Evolutionary conservation across 2,797 vertebrate species (phyloP).

Genomic region (Holocentrus rufus): DNA sequence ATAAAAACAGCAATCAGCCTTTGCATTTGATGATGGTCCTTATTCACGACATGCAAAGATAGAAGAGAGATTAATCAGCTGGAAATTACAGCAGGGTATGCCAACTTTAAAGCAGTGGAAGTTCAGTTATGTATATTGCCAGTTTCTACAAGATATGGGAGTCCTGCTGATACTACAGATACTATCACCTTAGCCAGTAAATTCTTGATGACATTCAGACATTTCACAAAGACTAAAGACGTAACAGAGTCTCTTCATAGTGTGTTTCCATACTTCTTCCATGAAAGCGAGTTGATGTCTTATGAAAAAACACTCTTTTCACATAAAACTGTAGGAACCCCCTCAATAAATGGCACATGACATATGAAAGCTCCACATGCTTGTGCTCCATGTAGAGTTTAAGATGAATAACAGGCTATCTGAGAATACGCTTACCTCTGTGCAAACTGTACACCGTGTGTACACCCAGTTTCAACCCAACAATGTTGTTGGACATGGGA

Average conservation of each 20-base stretch:
- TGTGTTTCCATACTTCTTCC: background rate
- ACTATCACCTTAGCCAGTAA: background rate
- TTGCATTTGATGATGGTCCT: background rate
- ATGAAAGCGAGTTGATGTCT: background rate
- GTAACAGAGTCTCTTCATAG: background rate
- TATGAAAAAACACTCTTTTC: background rate
- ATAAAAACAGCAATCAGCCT: slow-evolving; percentile 25
- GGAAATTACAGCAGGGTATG: slow-evolving; percentile 27
- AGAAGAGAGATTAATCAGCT: slow-evolving; percentile 21
- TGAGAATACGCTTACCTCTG: background rate
- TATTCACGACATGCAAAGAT: slow-evolving; percentile 59
- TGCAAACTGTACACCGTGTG: background rate
- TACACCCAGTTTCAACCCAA: slow-evolving; percentile 6
- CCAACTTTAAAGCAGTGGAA: slow-evolving; percentile 7
- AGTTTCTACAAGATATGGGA: slow-evolving; percentile 7
- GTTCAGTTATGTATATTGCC: background rate
- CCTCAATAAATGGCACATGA: background rate
- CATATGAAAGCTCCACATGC: background rate
- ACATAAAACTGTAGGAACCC: background rate
- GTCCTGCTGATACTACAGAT: background rate
- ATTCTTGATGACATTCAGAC: slow-evolving; percentile 38
- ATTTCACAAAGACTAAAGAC: background rate
- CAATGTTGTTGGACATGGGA: slow-evolving; percentile 27
- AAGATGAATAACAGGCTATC: background rate
- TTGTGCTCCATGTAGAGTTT: background rate